A percentile compares a stretch with the other conserved stretches of the same genome.
These are phyloP conservation scores for Bufo gargarizans DNA, from an alignment of 2,113 vertebrate genomes.

Conservation along the genomic window DNA sequence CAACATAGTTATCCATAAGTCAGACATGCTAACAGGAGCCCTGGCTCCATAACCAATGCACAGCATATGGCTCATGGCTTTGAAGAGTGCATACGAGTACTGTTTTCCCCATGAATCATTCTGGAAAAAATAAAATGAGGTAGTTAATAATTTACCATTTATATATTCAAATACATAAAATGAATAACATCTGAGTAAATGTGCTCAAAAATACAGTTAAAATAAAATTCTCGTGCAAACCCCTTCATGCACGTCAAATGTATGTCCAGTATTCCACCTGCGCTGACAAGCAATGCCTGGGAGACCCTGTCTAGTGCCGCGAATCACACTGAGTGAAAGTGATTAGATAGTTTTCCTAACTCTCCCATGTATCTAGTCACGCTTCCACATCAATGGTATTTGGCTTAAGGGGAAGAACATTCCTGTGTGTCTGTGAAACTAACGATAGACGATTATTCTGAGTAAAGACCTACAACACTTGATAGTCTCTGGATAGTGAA, in stretches of 20 bases:
- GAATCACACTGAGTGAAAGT: conserved; percentile 49
- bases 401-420: conserved; percentile 45
- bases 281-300: conserved; percentile 31
- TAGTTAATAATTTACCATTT: background rate
- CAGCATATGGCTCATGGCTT: conserved; percentile 99
- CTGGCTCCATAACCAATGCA: conserved; percentile 97
- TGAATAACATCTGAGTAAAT: background rate
- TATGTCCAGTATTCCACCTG: conserved; percentile 53
- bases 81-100: conserved; percentile 98
- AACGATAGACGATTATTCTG: conserved; percentile 24
- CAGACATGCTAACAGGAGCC: conserved; percentile 96
- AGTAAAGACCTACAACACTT: background rate
- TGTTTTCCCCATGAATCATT: conserved; percentile 99
- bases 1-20: conserved; percentile 99
- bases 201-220: conserved; percentile 62
- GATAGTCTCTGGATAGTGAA: background rate
- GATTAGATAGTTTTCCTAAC: conserved; percentile 48
- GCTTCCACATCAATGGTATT: conserved; percentile 47
- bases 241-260: conserved; percentile 59
- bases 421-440: conserved; percentile 18
- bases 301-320: conserved; percentile 57
- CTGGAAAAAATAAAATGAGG: conserved; percentile 72
- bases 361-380: conserved; percentile 22
- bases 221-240: conserved; percentile 58
- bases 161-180: background rate